Evolutionary conservation across 2,888 invertebrate genomes (phyloP).

Genomic region (Drosophila hamatofila): DNA sequence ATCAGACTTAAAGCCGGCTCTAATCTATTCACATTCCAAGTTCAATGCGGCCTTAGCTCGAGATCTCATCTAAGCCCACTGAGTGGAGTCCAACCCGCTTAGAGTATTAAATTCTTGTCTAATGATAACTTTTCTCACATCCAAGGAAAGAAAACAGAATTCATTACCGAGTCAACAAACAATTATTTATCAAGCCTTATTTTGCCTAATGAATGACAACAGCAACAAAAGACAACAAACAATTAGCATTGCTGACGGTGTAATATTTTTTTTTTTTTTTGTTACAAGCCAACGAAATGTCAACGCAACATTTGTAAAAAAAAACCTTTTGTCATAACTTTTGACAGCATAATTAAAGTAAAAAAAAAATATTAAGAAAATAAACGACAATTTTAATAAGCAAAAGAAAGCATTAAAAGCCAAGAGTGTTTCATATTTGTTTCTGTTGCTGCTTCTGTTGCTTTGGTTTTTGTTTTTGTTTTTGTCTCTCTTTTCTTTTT

Average conservation of each 20-base stretch:
- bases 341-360: constrained; percentile 33
- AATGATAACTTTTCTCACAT: background rate
- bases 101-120: background rate
- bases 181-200: background rate
- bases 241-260: constrained; percentile 40
- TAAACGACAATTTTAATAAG: constrained; percentile 50
- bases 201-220: constrained; percentile 3
- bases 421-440: constrained; percentile 52
- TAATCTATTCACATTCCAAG: background rate
- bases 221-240: constrained; percentile 16
- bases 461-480: constrained; percentile 24
- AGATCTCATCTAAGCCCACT: background rate
- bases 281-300: constrained; percentile 22
- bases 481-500: constrained; percentile 10
- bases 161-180: background rate
- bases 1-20: no score
- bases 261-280: constrained; percentile 40
- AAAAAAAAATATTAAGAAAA: constrained; percentile 3
- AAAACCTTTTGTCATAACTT: constrained; percentile 42
- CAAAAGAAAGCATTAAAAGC: constrained; percentile 60
- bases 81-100: background rate
- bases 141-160: background rate
- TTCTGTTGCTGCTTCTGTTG: constrained; percentile 27
- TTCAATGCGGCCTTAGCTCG: background rate
- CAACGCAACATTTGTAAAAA: constrained; percentile 37